Percentiles rank a stretch among this genome's conserved stretches.
Conservation (phyloP, 2,888 invertebrate species). For the Stomorhina lunata region DNA sequence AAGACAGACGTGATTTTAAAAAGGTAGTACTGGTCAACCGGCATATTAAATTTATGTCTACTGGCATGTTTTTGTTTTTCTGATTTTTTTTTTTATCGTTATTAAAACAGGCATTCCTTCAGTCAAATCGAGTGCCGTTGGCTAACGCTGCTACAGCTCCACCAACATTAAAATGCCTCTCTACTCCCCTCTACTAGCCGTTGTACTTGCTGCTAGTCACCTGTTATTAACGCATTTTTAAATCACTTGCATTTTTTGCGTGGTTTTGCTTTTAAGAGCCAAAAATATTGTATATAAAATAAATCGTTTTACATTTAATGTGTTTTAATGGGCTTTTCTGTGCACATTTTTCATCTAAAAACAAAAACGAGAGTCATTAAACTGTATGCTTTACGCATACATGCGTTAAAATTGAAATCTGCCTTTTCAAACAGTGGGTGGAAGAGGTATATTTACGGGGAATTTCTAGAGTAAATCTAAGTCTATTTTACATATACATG, state of each 20-base stretch:
- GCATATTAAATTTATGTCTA: constrained; percentile 59
- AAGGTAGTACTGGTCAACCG: constrained; percentile 41
- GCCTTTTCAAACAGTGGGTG: neutral
- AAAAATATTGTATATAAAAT: constrained; percentile 13
- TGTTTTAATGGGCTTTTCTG: constrained; percentile 1
- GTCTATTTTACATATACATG: too few relatives aligned
- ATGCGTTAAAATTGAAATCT: neutral
- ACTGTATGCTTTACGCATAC: neutral
- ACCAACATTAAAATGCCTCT: neutral
- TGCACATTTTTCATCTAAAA: constrained; percentile 15
- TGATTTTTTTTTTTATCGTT: constrained; percentile 1
- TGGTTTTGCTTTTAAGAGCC: neutral
- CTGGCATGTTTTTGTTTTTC: neutral
- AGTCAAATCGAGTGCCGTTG: neutral
- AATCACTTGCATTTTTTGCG: constrained; percentile 35
- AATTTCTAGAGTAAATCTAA: too few relatives aligned
- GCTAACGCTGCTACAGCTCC: neutral
- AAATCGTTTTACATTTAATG: constrained; percentile 37
- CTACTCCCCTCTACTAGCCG: neutral
- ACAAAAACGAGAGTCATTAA: constrained; percentile 41
- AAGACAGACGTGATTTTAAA: neutral
- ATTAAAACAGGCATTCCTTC: constrained; percentile 37
- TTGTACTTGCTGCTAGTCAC: constrained; percentile 32
- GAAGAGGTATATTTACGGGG: neutral
- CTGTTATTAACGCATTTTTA: constrained; percentile 59